Percentiles rank a stretch among this genome's conserved stretches.
Conservation (phyloP, 2,888 invertebrate genomes). For the Eumerus sabulonum region DNA sequence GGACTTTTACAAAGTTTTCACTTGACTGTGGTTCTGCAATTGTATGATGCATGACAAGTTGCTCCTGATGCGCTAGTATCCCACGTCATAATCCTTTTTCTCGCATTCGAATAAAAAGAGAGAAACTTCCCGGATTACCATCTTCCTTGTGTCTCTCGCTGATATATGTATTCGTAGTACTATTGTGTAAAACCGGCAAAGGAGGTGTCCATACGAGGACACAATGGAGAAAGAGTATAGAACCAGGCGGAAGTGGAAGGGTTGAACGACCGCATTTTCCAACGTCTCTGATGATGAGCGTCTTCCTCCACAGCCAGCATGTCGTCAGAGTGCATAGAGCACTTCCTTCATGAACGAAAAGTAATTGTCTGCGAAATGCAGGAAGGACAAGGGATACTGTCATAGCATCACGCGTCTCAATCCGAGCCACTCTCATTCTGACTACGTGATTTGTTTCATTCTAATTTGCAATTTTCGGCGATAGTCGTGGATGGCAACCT, state of each 20-base stretch:
- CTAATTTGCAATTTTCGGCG: slow-evolving; percentile 52
- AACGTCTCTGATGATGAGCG: slow-evolving; percentile 10
- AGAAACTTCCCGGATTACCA: slow-evolving; percentile 28
- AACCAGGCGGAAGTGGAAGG: neutral
- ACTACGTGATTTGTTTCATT: slow-evolving; percentile 64
- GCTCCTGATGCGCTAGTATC: neutral
- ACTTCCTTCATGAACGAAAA: too few species aligned
- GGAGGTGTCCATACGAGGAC: slow-evolving; percentile 12
- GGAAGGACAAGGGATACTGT: slow-evolving; percentile 9
- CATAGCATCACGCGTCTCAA: slow-evolving; percentile 54
- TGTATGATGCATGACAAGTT: slow-evolving; percentile 31
- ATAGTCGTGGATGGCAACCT: slow-evolving; percentile 45
- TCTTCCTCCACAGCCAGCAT: slow-evolving; percentile 17
- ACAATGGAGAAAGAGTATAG: too few species aligned
- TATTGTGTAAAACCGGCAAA: slow-evolving; percentile 8
- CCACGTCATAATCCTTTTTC: slow-evolving; percentile 12
- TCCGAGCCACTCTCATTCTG: slow-evolving; percentile 43
- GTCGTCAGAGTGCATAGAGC: too few species aligned
- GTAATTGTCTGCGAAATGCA: slow-evolving; percentile 51
- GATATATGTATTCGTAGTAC: too few species aligned
- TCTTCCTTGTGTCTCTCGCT: neutral
- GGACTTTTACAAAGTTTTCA: neutral
- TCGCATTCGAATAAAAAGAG: slow-evolving; percentile 34
- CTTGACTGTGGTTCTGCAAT: slow-evolving; percentile 27
- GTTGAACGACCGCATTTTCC: slow-evolving; percentile 52